phyloP scores from a whole-genome alignment of 2,797 vertebrate species.

The Neosalanx taihuensis region DNA sequence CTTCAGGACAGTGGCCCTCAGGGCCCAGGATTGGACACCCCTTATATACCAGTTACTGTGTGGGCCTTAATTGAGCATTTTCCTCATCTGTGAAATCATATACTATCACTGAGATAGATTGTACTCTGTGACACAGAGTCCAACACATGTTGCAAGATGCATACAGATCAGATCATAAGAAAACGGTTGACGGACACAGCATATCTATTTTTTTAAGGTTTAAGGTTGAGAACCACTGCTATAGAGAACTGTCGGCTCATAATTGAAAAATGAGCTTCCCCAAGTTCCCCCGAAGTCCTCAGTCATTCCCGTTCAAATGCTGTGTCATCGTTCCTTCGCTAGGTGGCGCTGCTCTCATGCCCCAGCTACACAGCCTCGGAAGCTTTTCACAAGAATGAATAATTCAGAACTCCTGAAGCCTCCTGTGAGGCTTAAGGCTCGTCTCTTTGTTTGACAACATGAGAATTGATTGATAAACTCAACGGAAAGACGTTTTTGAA shows the following conservation, averaged over 20 bases:
- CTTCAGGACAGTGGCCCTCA: too few relatives aligned
- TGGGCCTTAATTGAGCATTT: too few relatives aligned
- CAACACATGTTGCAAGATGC: too few relatives aligned
- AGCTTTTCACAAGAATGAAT: neutral
- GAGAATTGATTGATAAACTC: neutral
- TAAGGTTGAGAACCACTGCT: too few relatives aligned
- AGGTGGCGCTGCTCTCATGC: constrained; percentile 48
- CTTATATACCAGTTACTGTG: too few relatives aligned
- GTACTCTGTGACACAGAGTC: too few relatives aligned
- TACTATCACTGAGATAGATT: too few relatives aligned
- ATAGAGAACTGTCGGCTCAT: neutral
- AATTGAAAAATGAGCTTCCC: neutral
- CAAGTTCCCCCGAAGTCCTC: neutral
- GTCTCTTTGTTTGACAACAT: neutral
- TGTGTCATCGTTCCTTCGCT: constrained; percentile 28
- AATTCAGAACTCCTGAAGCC: neutral
- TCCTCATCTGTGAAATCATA: too few relatives aligned
- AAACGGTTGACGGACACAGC: too few relatives aligned
- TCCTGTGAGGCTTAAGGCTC: neutral
- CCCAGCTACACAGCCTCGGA: neutral
- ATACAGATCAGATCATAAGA: too few relatives aligned
- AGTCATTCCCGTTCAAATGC: neutral
- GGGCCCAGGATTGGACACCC: too few relatives aligned
- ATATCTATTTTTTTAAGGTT: too few relatives aligned
- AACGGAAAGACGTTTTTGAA: neutral